A percentile compares a stretch with the other conserved stretches of the same genome.
Evolutionary conservation across 2,797 vertebrate genomes (phyloP).

Genomic region (Micrastur ruficollis): DNA sequence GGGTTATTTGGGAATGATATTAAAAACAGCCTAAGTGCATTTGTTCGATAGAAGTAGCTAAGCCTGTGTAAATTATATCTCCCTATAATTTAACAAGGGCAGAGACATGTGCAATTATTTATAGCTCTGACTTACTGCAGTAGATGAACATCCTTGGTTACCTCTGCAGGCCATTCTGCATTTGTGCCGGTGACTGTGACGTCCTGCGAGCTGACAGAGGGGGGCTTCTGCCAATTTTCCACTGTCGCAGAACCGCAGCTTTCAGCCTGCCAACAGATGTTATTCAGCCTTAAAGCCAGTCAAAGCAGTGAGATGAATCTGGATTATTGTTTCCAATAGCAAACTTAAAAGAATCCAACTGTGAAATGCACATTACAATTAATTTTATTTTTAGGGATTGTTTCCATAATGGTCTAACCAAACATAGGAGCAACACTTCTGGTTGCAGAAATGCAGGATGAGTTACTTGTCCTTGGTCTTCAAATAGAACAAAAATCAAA

Average conservation of each 20-base stretch:
- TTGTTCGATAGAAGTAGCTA: neutral
- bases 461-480: slow-evolving; percentile 50
- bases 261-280: neutral
- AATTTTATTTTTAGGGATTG: slow-evolving; percentile 26
- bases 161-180: neutral
- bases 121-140: neutral
- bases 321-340: neutral
- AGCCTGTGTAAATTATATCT: neutral
- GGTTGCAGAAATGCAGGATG: slow-evolving; percentile 60
- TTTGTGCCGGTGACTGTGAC: neutral
- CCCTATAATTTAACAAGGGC: rapidly evolving
- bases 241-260: neutral
- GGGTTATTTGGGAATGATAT: neutral
- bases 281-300: neutral
- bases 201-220: neutral
- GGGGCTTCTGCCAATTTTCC: neutral
- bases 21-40: neutral
- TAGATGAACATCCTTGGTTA: neutral
- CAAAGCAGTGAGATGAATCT: neutral
- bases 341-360: neutral
- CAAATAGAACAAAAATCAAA: slow-evolving; percentile 64
- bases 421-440: slow-evolving; percentile 48
- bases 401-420: slow-evolving; percentile 55
- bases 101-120: neutral
- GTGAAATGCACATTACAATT: neutral